Evolutionary conservation across 2,113 vertebrate genomes (phyloP), one percentile per base, ranked within the genome.

Genomic region (Tragelaphus buxtoni): DNA sequence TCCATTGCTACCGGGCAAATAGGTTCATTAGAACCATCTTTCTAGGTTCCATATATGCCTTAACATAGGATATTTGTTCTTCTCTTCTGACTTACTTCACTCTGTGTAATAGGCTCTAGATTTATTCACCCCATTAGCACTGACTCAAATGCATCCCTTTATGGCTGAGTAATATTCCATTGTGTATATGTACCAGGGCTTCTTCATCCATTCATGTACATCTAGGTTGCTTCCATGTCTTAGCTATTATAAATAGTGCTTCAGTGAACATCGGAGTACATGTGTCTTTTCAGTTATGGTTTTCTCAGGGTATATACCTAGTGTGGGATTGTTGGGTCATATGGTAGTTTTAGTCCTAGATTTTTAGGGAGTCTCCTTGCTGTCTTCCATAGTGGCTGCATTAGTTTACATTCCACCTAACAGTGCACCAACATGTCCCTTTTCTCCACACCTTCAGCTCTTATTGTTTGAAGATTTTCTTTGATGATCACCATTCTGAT

Each of bases 201-300:
- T 69, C n/a, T 69, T 69, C n/a, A 69, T 39, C 18, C 65, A 69
- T 69, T 69, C 18, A 22, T 22, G n/a, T n/a, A 39, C n/a, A 35
- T 69, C 65, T 39, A 69, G 65, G 18, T 69, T 69, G n/a, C 9
- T 69, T 39, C 65, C 18, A 39, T 39, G 65, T 69, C 65, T 69
- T 69, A 39, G 17, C 9, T 39, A 6, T 69, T 69, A 39, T 22
- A 69, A 22, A 39, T 39, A 69, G 65, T 39, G 65, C 20, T 69
- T 10, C n/a, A 69, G 18, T 39, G n/a, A 39, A 39, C n/a, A 0
- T 22, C 0, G 2, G n/a, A 18, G 18, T 39, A 69, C n/a, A 3
- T 22, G 18, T 69, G 65, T 69, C n/a, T 69, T 69, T 22, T 69
- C n/a, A 69, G n/a, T 22, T 35, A 69, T 0, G 0, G 17, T 69